Base-by-base conservation (phyloP, 2,888 invertebrate genomes). In the Eristalinus aeneus region DNA sequence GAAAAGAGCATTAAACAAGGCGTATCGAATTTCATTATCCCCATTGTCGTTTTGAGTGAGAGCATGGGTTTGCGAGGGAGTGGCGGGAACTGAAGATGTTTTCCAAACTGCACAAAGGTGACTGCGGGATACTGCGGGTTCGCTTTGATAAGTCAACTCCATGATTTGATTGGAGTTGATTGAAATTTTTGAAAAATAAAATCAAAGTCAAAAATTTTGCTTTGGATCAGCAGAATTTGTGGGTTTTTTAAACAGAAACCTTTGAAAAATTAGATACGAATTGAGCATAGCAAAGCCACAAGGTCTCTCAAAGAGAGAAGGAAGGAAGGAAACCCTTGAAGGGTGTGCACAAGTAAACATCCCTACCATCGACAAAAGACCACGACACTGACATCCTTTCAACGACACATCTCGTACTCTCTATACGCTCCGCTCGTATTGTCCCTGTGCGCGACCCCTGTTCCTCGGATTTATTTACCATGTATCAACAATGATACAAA, bases 11-110 rank as follows among this genome's bases (percentile, higher is more conserved):
- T 92, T 92, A 91, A 92, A 92, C 92, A 91, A 92, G 92, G 92
- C 92, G 91, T 92, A 93, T 93, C 92, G 91, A 91, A 92, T 93
- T 93, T 92, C 93, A 92, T 92, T 92, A 92, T 89, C 85, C 88
- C 89, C 84, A 83, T 68, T 60, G 27, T 54, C 83, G 60, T 63
- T 22, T 16, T 12, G 12, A 61, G 22, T 54, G 54, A 34, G 54
- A 58, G 16, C 46, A 16, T 2, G 46, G 16, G 16, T 46, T 46
- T 27, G 5, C 5, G 27, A 3, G 27, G 27, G 46, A 16, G 46
- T 5, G 46, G 46, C 16, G 46, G 46, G 16, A 1, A 46, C 1
- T 0, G 58, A 68, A 46, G 74, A 60, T 27, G 71, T 72, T 32
- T 46, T 46, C 16, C 9, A 6, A 5, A 61, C 58, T 56, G 22